phyloP scores from a whole-genome alignment of 2,797 vertebrate species.

The Urophycis tenuis region DNA sequence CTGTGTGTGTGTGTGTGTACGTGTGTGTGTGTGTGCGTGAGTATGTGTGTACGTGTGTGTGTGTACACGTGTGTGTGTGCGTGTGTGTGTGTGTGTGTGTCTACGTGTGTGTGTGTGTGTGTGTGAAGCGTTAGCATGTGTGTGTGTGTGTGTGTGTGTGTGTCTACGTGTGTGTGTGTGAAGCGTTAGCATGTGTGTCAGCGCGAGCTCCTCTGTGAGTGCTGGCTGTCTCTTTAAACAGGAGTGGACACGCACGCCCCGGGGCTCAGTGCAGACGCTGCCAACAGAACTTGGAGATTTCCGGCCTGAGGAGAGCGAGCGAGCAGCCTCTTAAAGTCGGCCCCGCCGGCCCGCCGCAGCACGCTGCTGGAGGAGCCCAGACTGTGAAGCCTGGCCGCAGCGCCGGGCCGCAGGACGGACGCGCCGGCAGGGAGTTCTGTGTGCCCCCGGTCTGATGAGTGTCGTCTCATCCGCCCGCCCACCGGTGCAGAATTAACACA shows the following conservation, averaged over 20 bases:
- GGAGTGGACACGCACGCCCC: conserved; percentile 28
- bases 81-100: not conserved
- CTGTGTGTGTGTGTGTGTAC: not conserved
- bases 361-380: conserved; percentile 31
- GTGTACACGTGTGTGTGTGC: too few species aligned
- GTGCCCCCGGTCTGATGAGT: not conserved
- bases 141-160: conserved; percentile 3
- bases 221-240: conserved; percentile 19
- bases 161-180: conserved; percentile 7
- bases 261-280: conserved; percentile 32
- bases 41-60: not conserved
- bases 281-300: conserved; percentile 50
- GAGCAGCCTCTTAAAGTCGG: conserved; percentile 42
- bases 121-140: not conserved
- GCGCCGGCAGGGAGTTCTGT: not conserved
- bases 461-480: not conserved
- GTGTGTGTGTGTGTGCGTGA: not conserved
- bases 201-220: conserved; percentile 6
- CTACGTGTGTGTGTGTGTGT: not conserved
- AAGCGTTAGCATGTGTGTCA: not conserved
- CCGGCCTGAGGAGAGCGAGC: conserved; percentile 34
- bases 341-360: conserved; percentile 39
- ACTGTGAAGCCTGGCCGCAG: conserved; percentile 21
- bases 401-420: not conserved
- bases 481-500: not conserved